Base-by-base conservation (phyloP, 92 coral and sea anemone species). In the Metridium senile region DNA sequence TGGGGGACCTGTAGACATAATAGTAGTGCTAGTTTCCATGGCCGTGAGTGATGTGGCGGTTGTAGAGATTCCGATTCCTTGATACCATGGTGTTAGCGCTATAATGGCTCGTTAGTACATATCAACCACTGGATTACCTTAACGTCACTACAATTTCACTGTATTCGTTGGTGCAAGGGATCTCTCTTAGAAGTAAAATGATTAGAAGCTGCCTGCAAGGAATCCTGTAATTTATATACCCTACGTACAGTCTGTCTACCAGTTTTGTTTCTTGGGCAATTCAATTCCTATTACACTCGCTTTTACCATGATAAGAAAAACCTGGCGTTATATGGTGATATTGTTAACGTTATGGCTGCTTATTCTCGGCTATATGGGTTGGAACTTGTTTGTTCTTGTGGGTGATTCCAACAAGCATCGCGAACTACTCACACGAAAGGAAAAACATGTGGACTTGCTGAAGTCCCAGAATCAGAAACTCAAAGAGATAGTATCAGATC, bases 301-400 rank as follows among this genome's bases (percentile, higher is more conserved):
- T 33, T 23, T 33, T 45, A 47, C 64, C 57, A 90, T 87, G 97
- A 69, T 70, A 59, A 79, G 86, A 49, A 79, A 84, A 81, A 84
- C 93, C 30, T 91, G 93, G 97, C 87, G 81, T 34, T 89, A 85
- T 59, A 73, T 91, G 68, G 62, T 86, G 33, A 26, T 62, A 23
- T 71, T 91, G 0, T 86, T 91, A 9, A 66, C 97, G 0, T 26
- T 91, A 67, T 91, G 97, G 97, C 74, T 91, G 11, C 79, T 86
- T 7, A 86, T 91, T 39, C 71, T 91, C 0, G 90, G 79, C 33
- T 91, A 89, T 49, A 91, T 91, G 97, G 97, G 89, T 16, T 91
- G 90, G 83, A 90, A 91, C 32, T 85, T 89, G 72, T 71, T 91
- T 17, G 84, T 88, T 7, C 80, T 89, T 31, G 91, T 82, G 0